These are phyloP conservation scores for Nannoperca australis DNA, from an alignment of 2,797 vertebrate species.

Conservation along the genomic window DNA sequence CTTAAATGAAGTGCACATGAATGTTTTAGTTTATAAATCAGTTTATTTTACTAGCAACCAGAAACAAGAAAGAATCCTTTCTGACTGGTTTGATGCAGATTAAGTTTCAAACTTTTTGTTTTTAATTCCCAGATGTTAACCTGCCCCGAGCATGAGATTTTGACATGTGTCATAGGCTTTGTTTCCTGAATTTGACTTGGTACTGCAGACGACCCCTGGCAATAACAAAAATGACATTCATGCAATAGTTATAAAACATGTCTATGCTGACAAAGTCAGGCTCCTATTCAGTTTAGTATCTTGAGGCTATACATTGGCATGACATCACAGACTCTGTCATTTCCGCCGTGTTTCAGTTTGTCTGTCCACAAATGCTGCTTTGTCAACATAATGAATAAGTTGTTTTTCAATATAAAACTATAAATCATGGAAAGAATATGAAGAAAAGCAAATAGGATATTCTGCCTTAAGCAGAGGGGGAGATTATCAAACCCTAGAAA, in stretches of 20 bases:
- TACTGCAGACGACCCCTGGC: conserved; percentile 28
- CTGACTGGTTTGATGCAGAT: conserved; percentile 22
- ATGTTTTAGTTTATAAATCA: conserved; percentile 30
- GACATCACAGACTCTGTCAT: conserved; percentile 38
- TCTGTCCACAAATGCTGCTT: conserved; percentile 23
- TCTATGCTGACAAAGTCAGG: conserved; percentile 35
- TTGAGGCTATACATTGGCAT: conserved; percentile 31
- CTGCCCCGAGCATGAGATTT: conserved; percentile 1
- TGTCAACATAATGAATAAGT: conserved; percentile 14
- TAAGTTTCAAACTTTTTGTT: conserved; percentile 19
- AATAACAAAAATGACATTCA: conserved; percentile 29
- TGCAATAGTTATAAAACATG: conserved; percentile 23
- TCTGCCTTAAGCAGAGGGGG: conserved; percentile 14
- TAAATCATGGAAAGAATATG: conserved; percentile 12
- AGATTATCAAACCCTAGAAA: conserved; percentile 29
- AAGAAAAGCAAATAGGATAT: conserved; percentile 14
- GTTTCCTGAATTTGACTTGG: conserved; percentile 37
- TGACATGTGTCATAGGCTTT: conserved; percentile 33
- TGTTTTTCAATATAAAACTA: conserved; percentile 7
- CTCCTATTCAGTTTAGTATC: conserved; percentile 24
- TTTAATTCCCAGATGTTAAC: conserved; percentile 24
- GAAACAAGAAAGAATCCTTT: conserved; percentile 27
- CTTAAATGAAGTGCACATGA: background rate
- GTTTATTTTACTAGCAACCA: conserved; percentile 17
- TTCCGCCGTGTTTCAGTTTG: conserved; percentile 24